Conservation (phyloP, 2,888 invertebrate genomes). For the Endomychus coccineus region DNA sequence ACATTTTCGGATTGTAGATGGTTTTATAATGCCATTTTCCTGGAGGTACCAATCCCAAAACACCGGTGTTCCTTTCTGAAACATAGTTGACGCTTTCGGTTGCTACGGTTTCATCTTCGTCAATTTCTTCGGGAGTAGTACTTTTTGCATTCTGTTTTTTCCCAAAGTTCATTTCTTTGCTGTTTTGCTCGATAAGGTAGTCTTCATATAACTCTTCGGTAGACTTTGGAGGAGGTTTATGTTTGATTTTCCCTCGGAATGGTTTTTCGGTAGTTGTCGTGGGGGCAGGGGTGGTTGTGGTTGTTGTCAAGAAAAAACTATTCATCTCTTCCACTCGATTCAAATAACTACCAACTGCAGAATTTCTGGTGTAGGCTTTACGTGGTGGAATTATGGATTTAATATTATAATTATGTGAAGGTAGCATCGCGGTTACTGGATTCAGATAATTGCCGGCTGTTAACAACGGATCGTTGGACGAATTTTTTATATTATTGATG, state of each 20-base stretch:
- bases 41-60: slow-evolving; percentile 33
- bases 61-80: slow-evolving; percentile 19
- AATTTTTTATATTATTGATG: slow-evolving; percentile 44
- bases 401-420: slow-evolving; percentile 1
- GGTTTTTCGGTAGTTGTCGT: slow-evolving; percentile 18
- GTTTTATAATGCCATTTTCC: slow-evolving; percentile 28
- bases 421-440: neutral
- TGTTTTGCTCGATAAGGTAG: slow-evolving; percentile 5
- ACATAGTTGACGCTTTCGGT: slow-evolving; percentile 7
- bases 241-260: slow-evolving; percentile 12
- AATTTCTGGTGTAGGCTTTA: slow-evolving; percentile 6
- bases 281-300: slow-evolving; percentile 5
- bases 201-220: slow-evolving; percentile 9
- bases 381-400: slow-evolving; percentile 9
- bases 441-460: slow-evolving; percentile 2
- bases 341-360: slow-evolving; percentile 2
- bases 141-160: slow-evolving; percentile 4
- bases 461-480: slow-evolving; percentile 22
- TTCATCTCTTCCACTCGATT: slow-evolving; percentile 7
- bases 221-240: neutral
- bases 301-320: slow-evolving; percentile 11
- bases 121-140: neutral
- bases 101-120: slow-evolving; percentile 3
- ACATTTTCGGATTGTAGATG: slow-evolving; percentile 23
- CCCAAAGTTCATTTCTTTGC: slow-evolving; percentile 2